Evolutionary conservation across 64 coral and sea anemone genomes (phyloP).

Genomic region (Actinia equina): DNA sequence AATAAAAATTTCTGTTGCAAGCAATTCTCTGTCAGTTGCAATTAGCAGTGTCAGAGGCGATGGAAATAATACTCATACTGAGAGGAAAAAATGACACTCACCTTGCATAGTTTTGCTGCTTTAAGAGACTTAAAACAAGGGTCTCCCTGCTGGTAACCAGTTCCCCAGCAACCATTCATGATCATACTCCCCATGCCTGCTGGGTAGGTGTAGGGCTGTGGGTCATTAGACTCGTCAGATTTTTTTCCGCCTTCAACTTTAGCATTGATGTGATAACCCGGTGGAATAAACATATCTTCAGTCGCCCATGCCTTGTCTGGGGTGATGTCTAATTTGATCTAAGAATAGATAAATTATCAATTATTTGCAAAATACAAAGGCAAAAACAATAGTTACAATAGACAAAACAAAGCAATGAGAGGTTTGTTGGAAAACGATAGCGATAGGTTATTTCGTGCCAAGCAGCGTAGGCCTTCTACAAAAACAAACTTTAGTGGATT

Average conservation of each 20-base stretch:
- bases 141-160: slow-evolving; percentile 19
- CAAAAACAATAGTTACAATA: neutral
- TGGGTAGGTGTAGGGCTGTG: slow-evolving; percentile 1
- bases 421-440: no score
- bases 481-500: no score
- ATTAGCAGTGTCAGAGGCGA: no score
- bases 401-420: neutral
- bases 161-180: slow-evolving; percentile 58
- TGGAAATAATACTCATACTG: no score
- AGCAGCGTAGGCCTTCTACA: no score
- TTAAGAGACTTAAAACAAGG: slow-evolving; percentile 30
- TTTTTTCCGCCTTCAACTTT: neutral
- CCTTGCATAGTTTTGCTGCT: neutral
- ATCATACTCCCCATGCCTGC: slow-evolving; percentile 30
- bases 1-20: no score
- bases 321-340: slow-evolving; percentile 46
- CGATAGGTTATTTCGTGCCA: no score
- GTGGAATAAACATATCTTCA: slow-evolving; percentile 48
- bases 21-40: no score
- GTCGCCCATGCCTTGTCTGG: slow-evolving; percentile 44
- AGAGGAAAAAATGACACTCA: neutral
- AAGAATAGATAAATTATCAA: no score
- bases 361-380: no score
- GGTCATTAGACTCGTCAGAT: neutral
- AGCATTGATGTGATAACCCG: slow-evolving; percentile 37